Percentiles rank a stretch among this genome's conserved stretches.
Conservation (phyloP, 1,140 invertebrate genomes). For the Drosophila pandora region DNA sequence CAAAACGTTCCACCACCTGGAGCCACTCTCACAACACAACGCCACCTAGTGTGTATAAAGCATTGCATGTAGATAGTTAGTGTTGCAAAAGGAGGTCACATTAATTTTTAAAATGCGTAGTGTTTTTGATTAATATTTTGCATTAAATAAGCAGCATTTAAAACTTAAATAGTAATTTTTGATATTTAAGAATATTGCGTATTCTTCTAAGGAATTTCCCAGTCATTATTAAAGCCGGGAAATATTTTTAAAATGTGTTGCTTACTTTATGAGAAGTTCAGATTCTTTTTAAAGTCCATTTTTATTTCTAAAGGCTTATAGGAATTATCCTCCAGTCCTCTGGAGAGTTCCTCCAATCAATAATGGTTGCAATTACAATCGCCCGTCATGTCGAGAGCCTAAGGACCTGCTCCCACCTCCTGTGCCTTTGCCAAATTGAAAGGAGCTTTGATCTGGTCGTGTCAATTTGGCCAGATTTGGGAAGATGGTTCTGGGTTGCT, state of each 20-base stretch:
- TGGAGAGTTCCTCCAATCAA: not conserved
- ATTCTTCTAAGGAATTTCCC: no score
- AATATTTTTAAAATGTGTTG: no score
- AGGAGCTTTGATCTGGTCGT: slow-evolving; percentile 10
- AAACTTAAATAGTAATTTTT: no score
- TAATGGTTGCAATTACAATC: slow-evolving; percentile 11
- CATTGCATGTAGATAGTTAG: no score
- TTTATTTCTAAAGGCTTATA: no score
- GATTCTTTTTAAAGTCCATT: no score
- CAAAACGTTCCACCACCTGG: not conserved
- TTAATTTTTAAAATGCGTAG: not conserved
- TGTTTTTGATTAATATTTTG: no score
- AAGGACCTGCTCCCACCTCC: not conserved
- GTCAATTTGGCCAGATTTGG: not conserved
- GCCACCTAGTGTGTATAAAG: not conserved
- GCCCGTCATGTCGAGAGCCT: not conserved
- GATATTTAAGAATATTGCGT: no score
- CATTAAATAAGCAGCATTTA: no score
- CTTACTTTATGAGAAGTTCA: no score
- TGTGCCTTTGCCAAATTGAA: slow-evolving; percentile 8
- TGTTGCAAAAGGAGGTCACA: not conserved
- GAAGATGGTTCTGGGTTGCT: slow-evolving; percentile 11
- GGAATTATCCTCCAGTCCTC: no score
- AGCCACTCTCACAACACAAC: not conserved
- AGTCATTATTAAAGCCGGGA: no score